Base-by-base conservation (phyloP, 2,797 vertebrate species). In the Pangasius mekongensis region DNA sequence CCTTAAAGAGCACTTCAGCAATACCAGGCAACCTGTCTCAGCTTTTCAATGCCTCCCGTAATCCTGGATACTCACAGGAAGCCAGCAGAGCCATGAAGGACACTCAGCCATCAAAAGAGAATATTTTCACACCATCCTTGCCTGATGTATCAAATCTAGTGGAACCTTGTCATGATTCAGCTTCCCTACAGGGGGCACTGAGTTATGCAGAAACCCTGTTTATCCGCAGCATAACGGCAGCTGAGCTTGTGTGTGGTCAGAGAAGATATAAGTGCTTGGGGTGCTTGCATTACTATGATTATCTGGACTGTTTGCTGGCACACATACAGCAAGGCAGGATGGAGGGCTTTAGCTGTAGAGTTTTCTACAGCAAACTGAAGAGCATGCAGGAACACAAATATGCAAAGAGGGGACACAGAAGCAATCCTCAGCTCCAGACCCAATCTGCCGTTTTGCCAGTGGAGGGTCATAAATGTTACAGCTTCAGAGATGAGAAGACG, bases 201-300 rank as follows among this genome's bases (percentile, higher is more conserved):
- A 64, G 73, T 49, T 67, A 54, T 13, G 27, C 56, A 3, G 89
- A 90, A 85, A 80, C 82, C 24, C 52, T 86, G 66, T 91, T 92
- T 83, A 90, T 92, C 88, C 73, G 62, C n/a, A 52, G 86, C 2
- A 86, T 88, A 49, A 93, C 86, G 0, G 24, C 16, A 11, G 18
- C 76, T 2, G 87, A 89, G 81, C 62, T 74, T 5, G 74, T 92
- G 69, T 89, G 88, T 84, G 88, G 91, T 52, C 74, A 83, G 69
- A 77, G 54, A 76, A 90, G 84, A 88, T 92, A 89, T 47, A 92
- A 85, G 58, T 89, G 90, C 62, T 90, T 66, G 2, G 87, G 87
- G 10, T 90, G 88, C 84, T 86, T 91, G 54, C 60, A 67, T 39
- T 90, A 66, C 86, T 87, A 83, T 52, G 47, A 83, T n/a, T 54